Conservation (phyloP, 2,888 invertebrate species). For the Gymnocheta viridis region DNA sequence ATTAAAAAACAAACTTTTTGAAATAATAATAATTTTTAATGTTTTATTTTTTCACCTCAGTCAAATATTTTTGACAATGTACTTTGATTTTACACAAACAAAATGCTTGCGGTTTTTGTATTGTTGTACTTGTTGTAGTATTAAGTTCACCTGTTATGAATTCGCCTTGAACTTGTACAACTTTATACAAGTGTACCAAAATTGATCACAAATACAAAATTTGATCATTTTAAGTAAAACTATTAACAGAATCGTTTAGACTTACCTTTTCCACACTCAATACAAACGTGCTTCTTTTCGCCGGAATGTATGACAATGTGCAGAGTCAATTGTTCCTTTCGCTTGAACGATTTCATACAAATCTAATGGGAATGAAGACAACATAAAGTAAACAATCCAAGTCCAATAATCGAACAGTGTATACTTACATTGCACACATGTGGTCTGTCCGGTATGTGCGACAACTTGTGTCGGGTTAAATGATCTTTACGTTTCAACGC, state of each 20-base stretch:
- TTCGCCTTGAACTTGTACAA: too few species aligned
- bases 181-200: too few species aligned
- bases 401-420: conserved; percentile 55
- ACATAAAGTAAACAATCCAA: neutral
- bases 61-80: too few species aligned
- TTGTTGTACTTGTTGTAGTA: too few species aligned
- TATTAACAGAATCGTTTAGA: neutral
- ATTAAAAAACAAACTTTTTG: too few species aligned
- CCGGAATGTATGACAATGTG: conserved; percentile 96
- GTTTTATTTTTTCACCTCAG: too few species aligned
- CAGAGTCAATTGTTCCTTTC: conserved; percentile 93
- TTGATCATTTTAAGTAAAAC: too few species aligned
- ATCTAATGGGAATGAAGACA: conserved; percentile 79
- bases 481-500: conserved; percentile 94
- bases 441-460: conserved; percentile 93
- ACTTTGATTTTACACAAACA: too few species aligned
- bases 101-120: too few species aligned
- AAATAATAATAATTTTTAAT: too few species aligned
- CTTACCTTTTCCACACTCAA: conserved; percentile 92
- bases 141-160: too few species aligned
- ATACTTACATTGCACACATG: conserved; percentile 89
- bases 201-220: too few species aligned
- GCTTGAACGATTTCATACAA: conserved; percentile 93
- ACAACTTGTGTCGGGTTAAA: conserved; percentile 92
- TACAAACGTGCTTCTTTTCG: conserved; percentile 92